Evolutionary conservation across 2,888 invertebrate species (phyloP).

Genomic region (Entomobrya multifasciata): DNA sequence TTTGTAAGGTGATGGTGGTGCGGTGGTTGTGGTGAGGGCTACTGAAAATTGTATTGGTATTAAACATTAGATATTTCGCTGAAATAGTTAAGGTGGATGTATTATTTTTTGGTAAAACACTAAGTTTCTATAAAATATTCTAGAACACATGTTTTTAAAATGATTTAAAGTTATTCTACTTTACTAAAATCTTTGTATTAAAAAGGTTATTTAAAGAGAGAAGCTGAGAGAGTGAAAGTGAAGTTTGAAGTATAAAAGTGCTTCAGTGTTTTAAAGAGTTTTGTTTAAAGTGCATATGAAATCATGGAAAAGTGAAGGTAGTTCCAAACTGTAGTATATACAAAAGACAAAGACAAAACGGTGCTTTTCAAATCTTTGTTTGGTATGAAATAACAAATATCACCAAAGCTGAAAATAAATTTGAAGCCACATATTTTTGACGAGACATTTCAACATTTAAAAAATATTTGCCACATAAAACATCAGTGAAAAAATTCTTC

Average conservation of each 20-base stretch:
- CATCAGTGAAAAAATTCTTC: no score
- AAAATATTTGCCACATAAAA: not conserved
- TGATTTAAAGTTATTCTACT: not conserved
- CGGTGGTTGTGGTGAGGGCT: slow-evolving; percentile 70
- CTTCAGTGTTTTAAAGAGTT: slow-evolving; percentile 10
- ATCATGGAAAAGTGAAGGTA: slow-evolving; percentile 18
- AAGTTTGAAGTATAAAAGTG: slow-evolving; percentile 27
- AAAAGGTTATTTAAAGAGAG: not conserved
- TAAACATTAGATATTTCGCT: not conserved
- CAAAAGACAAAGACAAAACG: no score
- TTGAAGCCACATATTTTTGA: not conserved
- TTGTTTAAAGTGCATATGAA: slow-evolving; percentile 34
- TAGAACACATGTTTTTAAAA: not conserved
- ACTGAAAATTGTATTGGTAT: slow-evolving; percentile 27
- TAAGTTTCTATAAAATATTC: slow-evolving; percentile 6
- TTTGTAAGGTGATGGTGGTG: slow-evolving; percentile 71
- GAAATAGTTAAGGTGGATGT: not conserved
- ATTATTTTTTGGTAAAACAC: not conserved
- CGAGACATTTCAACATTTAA: not conserved
- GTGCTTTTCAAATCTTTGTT: not conserved
- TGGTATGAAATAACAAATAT: not conserved
- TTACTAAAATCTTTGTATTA: not conserved
- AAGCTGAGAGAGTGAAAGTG: slow-evolving; percentile 8
- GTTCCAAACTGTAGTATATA: not conserved
- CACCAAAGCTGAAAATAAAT: not conserved